These are phyloP conservation scores for Molossus molossus DNA, from an alignment of 2,797 vertebrate genomes.

Conservation along the genomic window DNA sequence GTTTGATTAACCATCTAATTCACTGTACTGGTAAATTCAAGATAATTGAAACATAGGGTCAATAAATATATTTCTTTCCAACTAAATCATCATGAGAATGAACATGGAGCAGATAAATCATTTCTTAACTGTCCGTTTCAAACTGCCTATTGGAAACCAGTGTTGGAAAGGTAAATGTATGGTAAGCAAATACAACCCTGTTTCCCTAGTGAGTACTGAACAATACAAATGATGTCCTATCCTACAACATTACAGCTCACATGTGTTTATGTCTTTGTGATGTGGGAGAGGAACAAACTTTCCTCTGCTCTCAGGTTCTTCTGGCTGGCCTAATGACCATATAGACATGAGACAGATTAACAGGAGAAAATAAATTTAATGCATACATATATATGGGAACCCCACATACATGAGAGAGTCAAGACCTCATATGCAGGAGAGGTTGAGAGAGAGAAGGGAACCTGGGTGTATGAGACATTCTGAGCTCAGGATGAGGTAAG, in stretches of 20 bases:
- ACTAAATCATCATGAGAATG: slow-evolving; percentile 58
- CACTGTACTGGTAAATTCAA: slow-evolving; percentile 8
- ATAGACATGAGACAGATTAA: neutral
- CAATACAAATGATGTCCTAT: neutral
- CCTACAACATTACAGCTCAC: neutral
- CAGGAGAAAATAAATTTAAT: neutral
- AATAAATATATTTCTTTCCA: slow-evolving; percentile 52
- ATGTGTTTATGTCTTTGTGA: neutral
- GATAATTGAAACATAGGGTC: neutral
- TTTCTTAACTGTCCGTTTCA: slow-evolving; percentile 46
- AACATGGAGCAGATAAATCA: neutral
- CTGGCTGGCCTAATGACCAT: neutral
- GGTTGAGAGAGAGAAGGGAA: too few species aligned
- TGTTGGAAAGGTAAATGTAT: neutral
- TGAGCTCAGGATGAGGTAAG: neutral
- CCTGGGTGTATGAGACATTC: neutral
- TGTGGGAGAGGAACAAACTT: neutral
- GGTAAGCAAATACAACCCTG: neutral
- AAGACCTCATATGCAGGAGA: neutral
- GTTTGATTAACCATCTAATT: slow-evolving; percentile 49
- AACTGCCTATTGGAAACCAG: neutral
- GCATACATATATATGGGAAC: neutral
- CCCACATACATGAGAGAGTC: neutral
- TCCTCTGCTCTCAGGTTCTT: neutral
- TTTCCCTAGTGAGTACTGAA: neutral